These are phyloP conservation scores for Dipodomys spectabilis DNA, from an alignment of 2,113 vertebrate species.

Conservation along the genomic window DNA sequence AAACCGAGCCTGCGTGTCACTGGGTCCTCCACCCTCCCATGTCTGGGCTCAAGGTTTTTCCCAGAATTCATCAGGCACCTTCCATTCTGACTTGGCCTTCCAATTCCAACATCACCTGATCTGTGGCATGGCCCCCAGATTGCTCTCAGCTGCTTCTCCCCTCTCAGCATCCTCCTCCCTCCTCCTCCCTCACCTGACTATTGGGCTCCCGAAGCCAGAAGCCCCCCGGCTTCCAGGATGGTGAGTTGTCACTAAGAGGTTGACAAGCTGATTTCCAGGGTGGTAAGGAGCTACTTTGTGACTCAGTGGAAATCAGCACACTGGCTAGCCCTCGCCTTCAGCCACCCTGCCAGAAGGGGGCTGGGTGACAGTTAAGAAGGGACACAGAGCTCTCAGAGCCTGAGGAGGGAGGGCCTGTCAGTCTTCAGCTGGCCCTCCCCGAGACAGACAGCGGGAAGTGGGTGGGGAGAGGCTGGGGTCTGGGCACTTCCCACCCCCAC, in stretches of 20 bases:
- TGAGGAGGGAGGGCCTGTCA: background rate
- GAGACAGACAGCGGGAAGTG: background rate
- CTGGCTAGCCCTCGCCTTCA: background rate
- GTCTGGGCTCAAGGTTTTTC: background rate
- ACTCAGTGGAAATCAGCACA: background rate
- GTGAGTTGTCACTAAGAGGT: background rate
- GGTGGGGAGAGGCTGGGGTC: rapidly evolving
- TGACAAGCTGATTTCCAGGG: background rate
- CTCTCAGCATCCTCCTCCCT: background rate
- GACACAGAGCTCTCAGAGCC: background rate
- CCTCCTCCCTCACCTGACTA: background rate
- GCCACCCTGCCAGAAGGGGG: background rate
- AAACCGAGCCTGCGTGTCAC: background rate
- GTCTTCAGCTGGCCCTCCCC: background rate
- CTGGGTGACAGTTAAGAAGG: background rate
- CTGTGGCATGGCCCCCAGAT: rapidly evolving
- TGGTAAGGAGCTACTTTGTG: background rate
- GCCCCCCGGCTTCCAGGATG: background rate
- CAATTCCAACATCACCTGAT: background rate
- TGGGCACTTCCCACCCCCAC: background rate
- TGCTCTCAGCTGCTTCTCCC: too few relatives aligned
- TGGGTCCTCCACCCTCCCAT: background rate
- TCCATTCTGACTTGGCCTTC: background rate
- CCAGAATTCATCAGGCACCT: background rate
- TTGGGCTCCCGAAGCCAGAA: background rate